Base-by-base conservation (phyloP, 37 sponge, comb jelly and placozoan species). In the Cliona cf. orientalis region DNA sequence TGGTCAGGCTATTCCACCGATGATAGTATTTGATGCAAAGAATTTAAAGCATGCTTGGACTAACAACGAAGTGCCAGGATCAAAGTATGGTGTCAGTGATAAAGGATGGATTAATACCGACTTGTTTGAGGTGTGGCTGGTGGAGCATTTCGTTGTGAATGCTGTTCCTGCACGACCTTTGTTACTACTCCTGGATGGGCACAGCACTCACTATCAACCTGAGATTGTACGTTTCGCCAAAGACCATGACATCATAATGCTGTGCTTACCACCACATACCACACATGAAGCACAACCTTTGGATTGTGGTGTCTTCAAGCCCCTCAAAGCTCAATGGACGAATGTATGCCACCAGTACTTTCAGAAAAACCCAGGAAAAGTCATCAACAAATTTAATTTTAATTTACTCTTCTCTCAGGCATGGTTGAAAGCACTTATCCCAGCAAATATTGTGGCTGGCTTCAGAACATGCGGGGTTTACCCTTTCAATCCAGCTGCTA, bases 181-280 rank as follows among this genome's bases (percentile, higher is more conserved):
- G 44, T 74, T 88, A 3, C 66, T 88, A 5, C 34, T 88, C 41
- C 66, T 88, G 29, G 89, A 86, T 76, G 89, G 89, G 1, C 84
- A 83, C 26, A 56, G 69, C 66, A 83, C 82, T 25, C 89, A 88
- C 40, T 88, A 81, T 34, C 74, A 88, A 23, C 89, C 83, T 29
- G 49, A 46, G 17, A 64, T 69, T 34, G 28, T 83, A 28, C 45
- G 84, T 9, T 38, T 75, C 58, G 83, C 89, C 19, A 58, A 32
- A 58, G 72, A 75, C 32, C 17, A 80, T 21, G 72, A 76, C 4
- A 49, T 88, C 5, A 74, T 84, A 41, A 68, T 83, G 41, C 67
- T 89, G 1, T 89, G 84, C 46, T 62, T 89, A 39, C 90, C 90
- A 41, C 90, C 84, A 3, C 59, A 89, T 40, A 84, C 90, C 7